These are phyloP conservation scores for Acromyrmex echinatior DNA, from an alignment of 1,140 invertebrate genomes.

Conservation along the genomic window DNA sequence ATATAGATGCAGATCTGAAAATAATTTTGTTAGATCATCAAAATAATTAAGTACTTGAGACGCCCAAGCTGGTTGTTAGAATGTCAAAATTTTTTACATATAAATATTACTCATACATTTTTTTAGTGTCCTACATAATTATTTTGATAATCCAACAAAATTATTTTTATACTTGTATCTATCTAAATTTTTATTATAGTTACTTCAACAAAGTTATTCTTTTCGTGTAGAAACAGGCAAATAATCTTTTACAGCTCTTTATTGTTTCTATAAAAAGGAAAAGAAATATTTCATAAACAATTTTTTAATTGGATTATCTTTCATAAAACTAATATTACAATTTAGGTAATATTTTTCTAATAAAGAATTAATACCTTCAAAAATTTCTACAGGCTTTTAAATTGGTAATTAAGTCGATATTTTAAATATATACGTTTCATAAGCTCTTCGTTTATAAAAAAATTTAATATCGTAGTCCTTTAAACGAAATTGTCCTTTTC, in stretches of 20 bases:
- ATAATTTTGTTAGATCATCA: too few relatives aligned
- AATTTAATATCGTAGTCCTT: not conserved
- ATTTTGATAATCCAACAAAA: too few relatives aligned
- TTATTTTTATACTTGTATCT: too few relatives aligned
- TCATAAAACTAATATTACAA: not conserved
- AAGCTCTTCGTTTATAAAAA: not conserved
- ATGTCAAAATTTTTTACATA: too few relatives aligned
- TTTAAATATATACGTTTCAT: not conserved
- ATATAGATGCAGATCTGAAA: too few relatives aligned
- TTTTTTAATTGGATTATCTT: not conserved
- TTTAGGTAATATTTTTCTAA: slow-evolving; percentile 7
- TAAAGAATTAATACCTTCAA: not conserved
- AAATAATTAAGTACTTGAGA: too few relatives aligned
- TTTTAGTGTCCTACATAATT: too few relatives aligned
- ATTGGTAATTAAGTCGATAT: not conserved
- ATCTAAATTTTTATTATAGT: too few relatives aligned
- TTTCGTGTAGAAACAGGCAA: not conserved
- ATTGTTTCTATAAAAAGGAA: not conserved
- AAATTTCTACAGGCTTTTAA: not conserved
- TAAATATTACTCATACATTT: too few relatives aligned
- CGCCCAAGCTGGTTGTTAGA: too few relatives aligned
- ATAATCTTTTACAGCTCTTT: not conserved
- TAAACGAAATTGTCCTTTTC: not conserved
- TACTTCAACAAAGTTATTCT: too few relatives aligned
- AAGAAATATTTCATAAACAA: not conserved